phyloP scores from a whole-genome alignment of 2,888 invertebrate species.

The Agonum fuliginosum region DNA sequence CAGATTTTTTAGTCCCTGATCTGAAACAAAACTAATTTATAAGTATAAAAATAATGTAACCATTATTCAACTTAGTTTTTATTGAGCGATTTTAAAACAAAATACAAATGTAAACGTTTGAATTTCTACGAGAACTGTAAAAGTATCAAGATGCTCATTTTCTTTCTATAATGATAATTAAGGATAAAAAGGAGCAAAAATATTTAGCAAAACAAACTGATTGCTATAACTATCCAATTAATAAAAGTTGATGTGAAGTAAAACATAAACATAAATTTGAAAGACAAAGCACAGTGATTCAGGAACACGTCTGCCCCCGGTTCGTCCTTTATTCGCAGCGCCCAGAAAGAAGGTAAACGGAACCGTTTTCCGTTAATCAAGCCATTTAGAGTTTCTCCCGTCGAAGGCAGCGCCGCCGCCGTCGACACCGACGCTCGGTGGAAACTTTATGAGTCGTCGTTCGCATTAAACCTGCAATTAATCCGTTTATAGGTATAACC shows the following conservation, averaged over 20 bases:
- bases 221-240: neutral
- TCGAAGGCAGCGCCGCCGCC: slow-evolving; percentile 24
- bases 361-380: slow-evolving; percentile 54
- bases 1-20: too few relatives aligned
- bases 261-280: slow-evolving; percentile 25
- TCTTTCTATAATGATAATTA: too few relatives aligned
- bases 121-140: too few relatives aligned
- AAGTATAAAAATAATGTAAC: too few relatives aligned
- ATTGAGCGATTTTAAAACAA: too few relatives aligned
- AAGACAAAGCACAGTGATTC: neutral
- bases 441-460: slow-evolving; percentile 54
- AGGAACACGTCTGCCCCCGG: neutral
- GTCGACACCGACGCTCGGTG: slow-evolving; percentile 6
- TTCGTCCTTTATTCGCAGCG: neutral
- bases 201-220: too few relatives aligned
- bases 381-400: slow-evolving; percentile 53
- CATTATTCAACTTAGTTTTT: too few relatives aligned
- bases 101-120: too few relatives aligned
- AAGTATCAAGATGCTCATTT: too few relatives aligned
- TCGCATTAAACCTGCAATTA: slow-evolving; percentile 59
- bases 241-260: slow-evolving; percentile 17
- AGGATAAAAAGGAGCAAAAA: too few relatives aligned
- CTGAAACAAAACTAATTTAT: too few relatives aligned
- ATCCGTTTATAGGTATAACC: slow-evolving; percentile 59
- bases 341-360: slow-evolving; percentile 17